Evolutionary conservation across 2,797 vertebrate genomes (phyloP).

Genomic region (Leuciscus waleckii): DNA sequence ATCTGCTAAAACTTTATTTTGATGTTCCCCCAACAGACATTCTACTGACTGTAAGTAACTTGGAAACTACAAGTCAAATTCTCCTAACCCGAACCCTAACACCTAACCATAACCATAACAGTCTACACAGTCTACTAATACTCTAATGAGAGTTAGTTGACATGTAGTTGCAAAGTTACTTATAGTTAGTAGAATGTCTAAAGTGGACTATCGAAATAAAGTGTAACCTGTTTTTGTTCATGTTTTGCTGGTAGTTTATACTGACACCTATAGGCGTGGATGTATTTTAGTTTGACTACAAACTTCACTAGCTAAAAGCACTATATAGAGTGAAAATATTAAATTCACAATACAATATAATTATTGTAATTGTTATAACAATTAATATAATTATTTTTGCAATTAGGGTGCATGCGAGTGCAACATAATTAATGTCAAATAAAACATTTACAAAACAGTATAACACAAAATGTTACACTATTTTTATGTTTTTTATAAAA

Average conservation of each 20-base stretch:
- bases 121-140: too few relatives aligned
- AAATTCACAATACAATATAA: neutral
- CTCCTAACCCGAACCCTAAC: too few relatives aligned
- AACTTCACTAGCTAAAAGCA: neutral
- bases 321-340: neutral
- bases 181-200: too few relatives aligned
- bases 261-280: neutral
- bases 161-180: too few relatives aligned
- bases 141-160: too few relatives aligned
- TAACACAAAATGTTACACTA: neutral
- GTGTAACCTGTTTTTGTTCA: neutral
- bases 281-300: neutral
- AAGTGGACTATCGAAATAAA: too few relatives aligned
- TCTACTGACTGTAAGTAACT: too few relatives aligned
- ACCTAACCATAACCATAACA: too few relatives aligned
- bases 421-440: neutral
- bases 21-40: too few relatives aligned
- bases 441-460: too few relatives aligned
- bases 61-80: too few relatives aligned
- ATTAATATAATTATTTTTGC: neutral
- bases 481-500: neutral
- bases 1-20: too few relatives aligned
- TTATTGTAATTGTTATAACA: neutral
- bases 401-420: neutral
- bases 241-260: neutral